phyloP scores from a whole-genome alignment of 2,888 invertebrate species.

The Drosophila recens region DNA sequence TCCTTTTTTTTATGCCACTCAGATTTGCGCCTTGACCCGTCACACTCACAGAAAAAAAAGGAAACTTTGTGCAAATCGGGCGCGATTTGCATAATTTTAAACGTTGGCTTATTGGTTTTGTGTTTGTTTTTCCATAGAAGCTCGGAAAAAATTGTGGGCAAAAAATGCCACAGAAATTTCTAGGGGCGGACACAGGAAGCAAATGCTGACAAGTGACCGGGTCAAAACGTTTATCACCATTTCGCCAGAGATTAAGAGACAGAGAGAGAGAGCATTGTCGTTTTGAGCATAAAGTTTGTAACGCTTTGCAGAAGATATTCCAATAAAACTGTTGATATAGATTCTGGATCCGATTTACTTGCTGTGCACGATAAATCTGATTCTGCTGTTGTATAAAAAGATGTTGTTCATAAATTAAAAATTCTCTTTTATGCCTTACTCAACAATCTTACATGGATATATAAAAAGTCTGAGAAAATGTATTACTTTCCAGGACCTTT shows the following conservation, averaged over 20 bases:
- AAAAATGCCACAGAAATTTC: slow-evolving; percentile 19
- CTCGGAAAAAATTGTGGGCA: slow-evolving; percentile 20
- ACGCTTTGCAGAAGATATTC: background rate
- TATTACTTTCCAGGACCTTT: no score
- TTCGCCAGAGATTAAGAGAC: slow-evolving; percentile 17
- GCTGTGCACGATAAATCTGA: no score
- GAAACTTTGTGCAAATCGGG: slow-evolving; percentile 68
- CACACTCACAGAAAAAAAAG: slow-evolving; percentile 12
- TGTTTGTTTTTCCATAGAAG: slow-evolving; percentile 53
- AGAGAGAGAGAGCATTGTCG: slow-evolving; percentile 4
- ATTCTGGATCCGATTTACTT: background rate
- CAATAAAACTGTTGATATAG: background rate
- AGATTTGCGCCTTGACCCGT: slow-evolving; percentile 68
- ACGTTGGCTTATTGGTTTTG: slow-evolving; percentile 73
- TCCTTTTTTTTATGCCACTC: slow-evolving; percentile 65
- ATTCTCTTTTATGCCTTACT: no score
- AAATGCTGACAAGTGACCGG: slow-evolving; percentile 59
- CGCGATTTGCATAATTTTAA: slow-evolving; percentile 73
- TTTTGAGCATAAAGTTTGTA: background rate
- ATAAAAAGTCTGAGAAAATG: no score
- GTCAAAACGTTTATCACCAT: slow-evolving; percentile 61
- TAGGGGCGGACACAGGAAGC: slow-evolving; percentile 14
- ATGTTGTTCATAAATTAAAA: no score
- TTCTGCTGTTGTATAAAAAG: no score
- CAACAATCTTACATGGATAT: no score